These are phyloP conservation scores for Linnaemya tessellans DNA, from an alignment of 2,888 invertebrate genomes.

Conservation along the genomic window DNA sequence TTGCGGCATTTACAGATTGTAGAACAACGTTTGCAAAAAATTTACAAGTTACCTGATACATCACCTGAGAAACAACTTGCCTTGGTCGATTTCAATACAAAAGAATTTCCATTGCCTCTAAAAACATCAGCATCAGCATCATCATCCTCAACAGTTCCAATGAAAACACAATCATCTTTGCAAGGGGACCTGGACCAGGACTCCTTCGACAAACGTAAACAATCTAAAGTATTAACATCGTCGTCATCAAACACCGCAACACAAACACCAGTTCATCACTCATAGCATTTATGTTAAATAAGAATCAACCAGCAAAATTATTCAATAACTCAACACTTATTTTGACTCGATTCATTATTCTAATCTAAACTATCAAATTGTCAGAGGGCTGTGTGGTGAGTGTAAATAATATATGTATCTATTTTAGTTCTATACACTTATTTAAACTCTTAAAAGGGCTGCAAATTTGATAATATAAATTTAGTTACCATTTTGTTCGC, in stretches of 20 bases:
- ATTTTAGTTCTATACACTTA: constrained; percentile 17
- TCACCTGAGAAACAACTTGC: constrained; percentile 81
- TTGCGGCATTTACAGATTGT: constrained; percentile 95
- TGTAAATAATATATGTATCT: constrained; percentile 51
- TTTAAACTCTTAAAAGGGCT: constrained; percentile 2
- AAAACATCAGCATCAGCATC: constrained; percentile 51
- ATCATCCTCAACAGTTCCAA: constrained; percentile 37
- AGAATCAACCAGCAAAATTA: constrained; percentile 31
- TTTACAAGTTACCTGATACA: constrained; percentile 80
- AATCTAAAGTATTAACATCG: constrained; percentile 34
- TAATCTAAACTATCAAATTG: constrained; percentile 54
- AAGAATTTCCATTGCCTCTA: constrained; percentile 78
- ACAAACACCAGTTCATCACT: constrained; percentile 44
- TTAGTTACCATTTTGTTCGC: neutral
- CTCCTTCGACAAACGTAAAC: constrained; percentile 41
- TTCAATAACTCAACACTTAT: constrained; percentile 32
- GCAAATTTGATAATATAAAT: constrained; percentile 7
- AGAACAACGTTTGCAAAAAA: constrained; percentile 79
- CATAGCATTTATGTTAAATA: constrained; percentile 65
- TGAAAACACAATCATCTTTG: constrained; percentile 36
- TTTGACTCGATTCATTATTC: constrained; percentile 37
- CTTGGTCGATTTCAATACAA: constrained; percentile 81
- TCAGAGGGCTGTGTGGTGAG: constrained; percentile 72
- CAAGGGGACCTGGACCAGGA: constrained; percentile 37
- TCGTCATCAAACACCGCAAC: constrained; percentile 30